These are phyloP conservation scores for Meteorus sp. DNA, from an alignment of 1,140 invertebrate species.

Conservation along the genomic window DNA sequence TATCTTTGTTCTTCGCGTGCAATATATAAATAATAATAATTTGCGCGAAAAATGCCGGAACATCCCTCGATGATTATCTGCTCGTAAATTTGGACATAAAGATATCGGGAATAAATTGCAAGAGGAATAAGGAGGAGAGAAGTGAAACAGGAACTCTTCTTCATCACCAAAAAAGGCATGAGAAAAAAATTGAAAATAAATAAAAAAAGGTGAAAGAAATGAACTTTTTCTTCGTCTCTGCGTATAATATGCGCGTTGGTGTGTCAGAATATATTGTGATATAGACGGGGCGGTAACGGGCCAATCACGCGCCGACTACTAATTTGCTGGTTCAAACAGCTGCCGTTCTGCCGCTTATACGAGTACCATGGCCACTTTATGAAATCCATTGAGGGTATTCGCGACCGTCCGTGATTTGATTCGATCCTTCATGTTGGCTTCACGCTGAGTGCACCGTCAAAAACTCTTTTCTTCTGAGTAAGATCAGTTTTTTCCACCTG, in stretches of 20 bases:
- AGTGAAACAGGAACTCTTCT: too few relatives aligned
- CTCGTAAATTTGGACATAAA: constrained; percentile 57
- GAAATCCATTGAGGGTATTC: constrained; percentile 37
- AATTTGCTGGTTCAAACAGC: constrained; percentile 60
- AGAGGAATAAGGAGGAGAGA: constrained; percentile 24
- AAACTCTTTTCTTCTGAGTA: too few relatives aligned
- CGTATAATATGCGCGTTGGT: constrained; percentile 16
- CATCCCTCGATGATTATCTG: constrained; percentile 59
- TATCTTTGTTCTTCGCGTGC: constrained; percentile 11
- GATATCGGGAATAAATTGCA: constrained; percentile 60
- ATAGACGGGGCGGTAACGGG: constrained; percentile 57
- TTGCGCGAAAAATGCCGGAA: constrained; percentile 52
- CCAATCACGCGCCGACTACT: constrained; percentile 60
- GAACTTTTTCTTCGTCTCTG: constrained; percentile 5
- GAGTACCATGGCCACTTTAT: constrained; percentile 40
- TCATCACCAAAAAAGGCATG: too few relatives aligned
- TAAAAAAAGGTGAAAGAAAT: too few relatives aligned
- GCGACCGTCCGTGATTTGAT: constrained; percentile 42
- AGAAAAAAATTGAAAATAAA: too few relatives aligned
- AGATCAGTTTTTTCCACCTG: constrained; percentile 38
- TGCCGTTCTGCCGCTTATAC: constrained; percentile 56
- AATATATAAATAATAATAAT: constrained; percentile 58
- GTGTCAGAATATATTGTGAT: constrained; percentile 43
- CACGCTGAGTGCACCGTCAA: too few relatives aligned
- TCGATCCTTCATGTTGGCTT: constrained; percentile 45